These are phyloP conservation scores for Salvelinus alpinus DNA, from an alignment of 2,113 vertebrate genomes.

Conservation along the genomic window DNA sequence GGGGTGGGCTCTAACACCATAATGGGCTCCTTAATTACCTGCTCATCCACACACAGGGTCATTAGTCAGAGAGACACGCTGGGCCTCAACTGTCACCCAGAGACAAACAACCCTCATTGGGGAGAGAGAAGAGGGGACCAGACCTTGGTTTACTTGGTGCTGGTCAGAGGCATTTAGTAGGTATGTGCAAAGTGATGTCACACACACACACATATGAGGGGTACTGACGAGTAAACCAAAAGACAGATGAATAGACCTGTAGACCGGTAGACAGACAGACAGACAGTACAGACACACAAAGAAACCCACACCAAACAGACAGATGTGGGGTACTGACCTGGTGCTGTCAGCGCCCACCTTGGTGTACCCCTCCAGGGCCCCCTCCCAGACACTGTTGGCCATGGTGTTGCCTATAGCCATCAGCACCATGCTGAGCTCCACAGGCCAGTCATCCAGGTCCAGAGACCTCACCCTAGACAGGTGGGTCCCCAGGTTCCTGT, in stretches of 20 bases:
- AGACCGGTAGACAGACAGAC: not conserved
- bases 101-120: slow-evolving; percentile 66
- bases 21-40: slow-evolving; percentile 80
- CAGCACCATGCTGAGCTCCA: slow-evolving; percentile 95
- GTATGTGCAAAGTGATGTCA: too few relatives aligned
- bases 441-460: slow-evolving; percentile 95
- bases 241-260: too few relatives aligned
- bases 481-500: slow-evolving; percentile 94
- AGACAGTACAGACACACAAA: not conserved
- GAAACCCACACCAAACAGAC: not conserved
- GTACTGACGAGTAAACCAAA: too few relatives aligned
- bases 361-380: slow-evolving; percentile 80
- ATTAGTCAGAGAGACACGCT: slow-evolving; percentile 67
- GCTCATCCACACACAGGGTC: slow-evolving; percentile 69
- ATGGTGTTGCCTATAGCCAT: slow-evolving; percentile 91
- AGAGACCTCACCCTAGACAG: slow-evolving; percentile 94
- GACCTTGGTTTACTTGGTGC: slow-evolving; percentile 13
- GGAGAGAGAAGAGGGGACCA: slow-evolving; percentile 8
- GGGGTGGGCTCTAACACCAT: slow-evolving; percentile 68
- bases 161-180: too few relatives aligned
- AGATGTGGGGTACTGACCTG: slow-evolving; percentile 74
- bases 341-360: slow-evolving; percentile 87
- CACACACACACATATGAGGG: too few relatives aligned
- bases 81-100: slow-evolving; percentile 65
- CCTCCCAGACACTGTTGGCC: slow-evolving; percentile 95